phyloP scores from a whole-genome alignment of 35 echinoderm and acorn worm genomes.

The Ptychodera flava region DNA sequence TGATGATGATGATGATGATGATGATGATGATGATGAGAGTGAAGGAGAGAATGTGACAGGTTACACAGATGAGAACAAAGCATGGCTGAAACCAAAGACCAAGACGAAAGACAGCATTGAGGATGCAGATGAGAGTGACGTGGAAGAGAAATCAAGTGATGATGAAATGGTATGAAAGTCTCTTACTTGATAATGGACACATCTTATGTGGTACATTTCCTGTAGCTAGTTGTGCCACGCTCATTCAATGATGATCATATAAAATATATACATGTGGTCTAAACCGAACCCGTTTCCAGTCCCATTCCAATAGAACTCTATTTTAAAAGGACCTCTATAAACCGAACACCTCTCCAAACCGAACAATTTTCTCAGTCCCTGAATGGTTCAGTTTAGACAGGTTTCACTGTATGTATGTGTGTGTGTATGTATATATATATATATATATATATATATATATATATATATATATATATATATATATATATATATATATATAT shows the following conservation, averaged over 20 bases:
- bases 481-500: too few relatives aligned
- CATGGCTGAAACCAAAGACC: constrained; percentile 1
- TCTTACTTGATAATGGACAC: background rate
- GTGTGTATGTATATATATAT: background rate
- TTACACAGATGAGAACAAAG: constrained; percentile 11
- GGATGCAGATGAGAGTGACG: background rate
- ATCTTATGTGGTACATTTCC: background rate
- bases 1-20: background rate
- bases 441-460: too few relatives aligned
- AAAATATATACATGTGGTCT: background rate
- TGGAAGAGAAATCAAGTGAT: background rate
- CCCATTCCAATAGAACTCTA: too few relatives aligned
- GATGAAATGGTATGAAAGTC: constrained; percentile 3
- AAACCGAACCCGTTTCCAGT: background rate
- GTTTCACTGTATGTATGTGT: too few relatives aligned
- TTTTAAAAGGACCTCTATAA: too few relatives aligned
- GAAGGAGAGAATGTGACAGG: background rate
- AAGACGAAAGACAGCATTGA: background rate
- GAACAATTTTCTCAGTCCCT: too few relatives aligned
- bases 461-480: too few relatives aligned
- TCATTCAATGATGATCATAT: background rate
- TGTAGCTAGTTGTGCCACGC: background rate
- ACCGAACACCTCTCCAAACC: too few relatives aligned
- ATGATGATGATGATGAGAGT: background rate
- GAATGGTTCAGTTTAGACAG: too few relatives aligned